Evolutionary conservation across 1,140 invertebrate species (phyloP).

Genomic region (Drosophila lini): DNA sequence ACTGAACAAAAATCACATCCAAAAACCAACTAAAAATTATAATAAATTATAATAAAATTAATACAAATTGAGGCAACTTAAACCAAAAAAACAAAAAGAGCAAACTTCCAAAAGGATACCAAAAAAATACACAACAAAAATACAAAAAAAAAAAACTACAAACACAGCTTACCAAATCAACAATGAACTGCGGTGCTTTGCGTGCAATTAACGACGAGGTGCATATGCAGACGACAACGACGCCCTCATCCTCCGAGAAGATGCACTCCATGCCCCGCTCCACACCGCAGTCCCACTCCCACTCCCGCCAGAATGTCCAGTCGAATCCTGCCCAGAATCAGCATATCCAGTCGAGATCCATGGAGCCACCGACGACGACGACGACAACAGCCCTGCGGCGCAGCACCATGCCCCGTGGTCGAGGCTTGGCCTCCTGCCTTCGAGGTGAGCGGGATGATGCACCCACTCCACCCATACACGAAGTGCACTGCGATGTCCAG

Average conservation of each 20-base stretch:
- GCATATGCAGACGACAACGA: conserved; percentile 58
- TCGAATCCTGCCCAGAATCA: not conserved
- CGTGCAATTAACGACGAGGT: conserved; percentile 71
- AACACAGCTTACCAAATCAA: conserved; percentile 34
- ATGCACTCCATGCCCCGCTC: conserved; percentile 71
- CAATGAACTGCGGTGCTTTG: conserved; percentile 81
- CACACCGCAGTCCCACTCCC: conserved; percentile 6
- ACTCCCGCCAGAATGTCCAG: conserved; percentile 5
- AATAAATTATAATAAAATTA: conserved; percentile 5
- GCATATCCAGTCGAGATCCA: not conserved
- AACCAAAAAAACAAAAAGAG: conserved; percentile 58
- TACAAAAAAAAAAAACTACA: conserved; percentile 9
- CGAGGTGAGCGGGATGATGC: conserved; percentile 82
- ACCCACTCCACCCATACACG: conserved; percentile 67
- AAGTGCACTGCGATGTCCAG: conserved; percentile 72
- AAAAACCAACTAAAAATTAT: conserved; percentile 18
- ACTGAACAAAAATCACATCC: conserved; percentile 19
- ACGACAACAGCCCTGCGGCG: conserved; percentile 43
- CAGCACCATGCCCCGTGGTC: conserved; percentile 77
- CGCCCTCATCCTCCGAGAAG: conserved; percentile 36
- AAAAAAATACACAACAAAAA: conserved; percentile 13
- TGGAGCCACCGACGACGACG: not conserved
- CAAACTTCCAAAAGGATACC: conserved; percentile 17
- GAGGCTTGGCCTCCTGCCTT: conserved; percentile 80
- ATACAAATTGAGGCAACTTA: conserved; percentile 28